Evolutionary conservation across 1,140 invertebrate genomes (phyloP), one percentile per base, ranked within the genome.

Genomic region (Aethina tumida): DNA sequence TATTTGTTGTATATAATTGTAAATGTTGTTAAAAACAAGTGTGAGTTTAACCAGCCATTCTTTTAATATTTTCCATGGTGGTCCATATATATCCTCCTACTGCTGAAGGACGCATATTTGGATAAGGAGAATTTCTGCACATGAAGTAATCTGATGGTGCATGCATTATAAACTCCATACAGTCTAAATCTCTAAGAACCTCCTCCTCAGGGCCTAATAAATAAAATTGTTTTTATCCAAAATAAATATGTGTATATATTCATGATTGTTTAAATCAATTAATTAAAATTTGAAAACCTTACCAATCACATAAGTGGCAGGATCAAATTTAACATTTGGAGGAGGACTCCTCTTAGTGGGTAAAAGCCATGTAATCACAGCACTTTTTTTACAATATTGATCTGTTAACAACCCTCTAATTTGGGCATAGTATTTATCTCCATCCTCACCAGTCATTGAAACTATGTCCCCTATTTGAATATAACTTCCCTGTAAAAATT

Each of bases 381-480:
- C 89, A 66, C 88, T 92, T 64, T 94, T 94, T 55, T 94, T 85
- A 56, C 87, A 90, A 64, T 87, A 94, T 55, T 92, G 87, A 62
- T 95, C 90, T 6, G 87, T 87, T 14, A 94, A 65, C 34, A 95
- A 75, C 1, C 88, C 89, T 47, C 84, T 70, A 19, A 95, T 80
- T 66, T 95, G 91, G 20, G 87, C 89, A 62, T 91, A 95, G 66
- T 82, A 94, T 28, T 79, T 73, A 30, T 74, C 77, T 32, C 81
- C 79, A 35, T 83, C 77, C 20, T 75, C 61, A 56, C 92, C 88
- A 17, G 80, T 69, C 54, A 94, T 68, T 1, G 86, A 90, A 0
- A 94, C 88, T 55, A 95, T 85, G 59, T 95, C 91, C 5, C 91
- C 91, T 22, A 86, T 68, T 74, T 92, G 86, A 65, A 82, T 84